A percentile compares a stretch with the other conserved stretches of the same genome.
These are phyloP conservation scores for Engystomops pustulosus DNA, from an alignment of 2,113 vertebrate species.

Conservation along the genomic window DNA sequence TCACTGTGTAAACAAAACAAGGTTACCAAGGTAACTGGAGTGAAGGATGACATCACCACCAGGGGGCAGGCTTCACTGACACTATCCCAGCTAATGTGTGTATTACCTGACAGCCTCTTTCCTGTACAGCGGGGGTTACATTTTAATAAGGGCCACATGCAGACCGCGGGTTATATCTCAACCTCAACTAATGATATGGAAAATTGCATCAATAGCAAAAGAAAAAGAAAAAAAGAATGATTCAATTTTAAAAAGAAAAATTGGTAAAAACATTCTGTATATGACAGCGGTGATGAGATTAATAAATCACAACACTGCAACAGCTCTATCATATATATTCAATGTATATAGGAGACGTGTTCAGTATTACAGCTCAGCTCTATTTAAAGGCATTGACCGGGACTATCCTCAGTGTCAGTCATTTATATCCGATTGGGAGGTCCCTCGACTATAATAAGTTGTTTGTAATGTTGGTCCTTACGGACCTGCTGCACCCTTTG, in stretches of 20 bases:
- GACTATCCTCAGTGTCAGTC: too few species aligned
- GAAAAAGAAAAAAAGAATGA: neutral
- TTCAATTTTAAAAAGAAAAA: neutral
- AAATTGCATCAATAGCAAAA: neutral
- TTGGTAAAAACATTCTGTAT: neutral
- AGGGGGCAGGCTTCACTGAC: constrained; percentile 24
- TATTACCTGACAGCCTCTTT: neutral
- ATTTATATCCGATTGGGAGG: too few species aligned
- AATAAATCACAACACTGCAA: too few species aligned
- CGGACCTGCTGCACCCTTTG: too few species aligned
- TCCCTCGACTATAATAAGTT: too few species aligned
- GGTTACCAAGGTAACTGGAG: constrained; percentile 14
- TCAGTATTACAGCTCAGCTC: too few species aligned
- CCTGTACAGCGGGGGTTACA: neutral
- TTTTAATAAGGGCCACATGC: neutral
- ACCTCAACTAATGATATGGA: neutral
- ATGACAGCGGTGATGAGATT: neutral
- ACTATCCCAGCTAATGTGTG: neutral
- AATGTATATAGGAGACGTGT: too few species aligned
- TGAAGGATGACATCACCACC: constrained; percentile 34
- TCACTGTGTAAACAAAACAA: neutral
- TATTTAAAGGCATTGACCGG: too few species aligned
- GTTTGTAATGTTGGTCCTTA: too few species aligned
- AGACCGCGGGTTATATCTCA: neutral
- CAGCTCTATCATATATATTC: too few species aligned